A percentile compares a stretch with the other conserved stretches of the same genome.
phyloP scores from a whole-genome alignment of 2,797 vertebrate species.

The Labroides dimidiatus region DNA sequence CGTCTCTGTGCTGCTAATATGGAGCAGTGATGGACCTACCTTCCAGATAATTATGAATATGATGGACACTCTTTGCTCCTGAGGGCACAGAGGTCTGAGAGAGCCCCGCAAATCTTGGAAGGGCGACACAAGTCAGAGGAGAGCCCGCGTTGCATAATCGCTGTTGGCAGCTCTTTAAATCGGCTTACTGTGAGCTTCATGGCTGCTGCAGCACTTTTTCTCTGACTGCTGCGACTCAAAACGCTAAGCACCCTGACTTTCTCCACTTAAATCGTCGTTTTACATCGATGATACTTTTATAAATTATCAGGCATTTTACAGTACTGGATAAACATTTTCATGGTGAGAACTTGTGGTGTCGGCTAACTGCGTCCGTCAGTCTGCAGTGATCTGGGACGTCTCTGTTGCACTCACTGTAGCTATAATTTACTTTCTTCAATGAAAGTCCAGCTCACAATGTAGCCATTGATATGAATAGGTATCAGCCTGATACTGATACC shows the following conservation, averaged over 20 bases:
- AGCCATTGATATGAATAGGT: no score
- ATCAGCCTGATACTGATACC: no score
- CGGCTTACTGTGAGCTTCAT: constrained; percentile 55
- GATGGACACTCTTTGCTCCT: constrained; percentile 67
- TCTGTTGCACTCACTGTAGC: no score
- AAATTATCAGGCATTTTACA: no score
- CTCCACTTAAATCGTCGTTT: neutral
- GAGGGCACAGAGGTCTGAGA: constrained; percentile 58
- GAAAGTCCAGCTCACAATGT: no score
- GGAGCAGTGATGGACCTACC: constrained; percentile 62
- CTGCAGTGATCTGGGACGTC: no score
- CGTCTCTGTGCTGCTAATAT: constrained; percentile 64
- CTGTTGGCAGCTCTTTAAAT: constrained; percentile 69
- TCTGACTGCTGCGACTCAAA: constrained; percentile 22
- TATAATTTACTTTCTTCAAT: no score
- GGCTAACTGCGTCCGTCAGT: no score
- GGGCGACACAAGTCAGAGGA: constrained; percentile 65
- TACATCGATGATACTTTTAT: no score
- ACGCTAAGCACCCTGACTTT: constrained; percentile 19
- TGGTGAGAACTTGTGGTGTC: no score
- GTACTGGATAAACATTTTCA: no score
- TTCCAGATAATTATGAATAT: constrained; percentile 71
- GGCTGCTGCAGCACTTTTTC: constrained; percentile 27
- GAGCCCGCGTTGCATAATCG: constrained; percentile 63
- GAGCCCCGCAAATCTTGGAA: constrained; percentile 65